Percentiles rank a stretch among this genome's conserved stretches.
phyloP scores from a whole-genome alignment of 2,113 vertebrate species.

The Sorex araneus region DNA sequence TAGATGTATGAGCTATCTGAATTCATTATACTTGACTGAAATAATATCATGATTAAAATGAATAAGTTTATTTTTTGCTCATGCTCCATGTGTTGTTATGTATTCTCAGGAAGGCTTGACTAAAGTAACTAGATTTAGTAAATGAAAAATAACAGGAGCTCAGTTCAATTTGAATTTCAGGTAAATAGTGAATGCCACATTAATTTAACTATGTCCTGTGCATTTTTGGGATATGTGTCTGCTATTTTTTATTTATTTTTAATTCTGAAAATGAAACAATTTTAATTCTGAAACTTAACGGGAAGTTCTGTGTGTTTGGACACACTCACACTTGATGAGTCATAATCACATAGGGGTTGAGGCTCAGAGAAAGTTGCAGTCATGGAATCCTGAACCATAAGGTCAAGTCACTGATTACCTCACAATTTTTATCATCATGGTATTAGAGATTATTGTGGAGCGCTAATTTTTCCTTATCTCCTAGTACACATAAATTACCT shows the following conservation, averaged over 20 bases:
- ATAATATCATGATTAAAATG: neutral
- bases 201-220: neutral
- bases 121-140: neutral
- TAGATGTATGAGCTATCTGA: neutral
- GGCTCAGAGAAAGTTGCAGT: neutral
- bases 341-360: neutral
- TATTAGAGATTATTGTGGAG: neutral
- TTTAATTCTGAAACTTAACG: neutral
- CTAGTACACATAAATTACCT: slow-evolving; percentile 33
- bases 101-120: neutral
- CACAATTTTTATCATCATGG: neutral
- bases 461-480: neutral
- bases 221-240: neutral
- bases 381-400: neutral
- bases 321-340: neutral
- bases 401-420: neutral
- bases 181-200: neutral
- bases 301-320: neutral
- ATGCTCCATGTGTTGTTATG: fast-evolving
- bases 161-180: slow-evolving; percentile 18
- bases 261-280: neutral
- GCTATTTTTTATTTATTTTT: neutral
- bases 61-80: neutral
- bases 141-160: slow-evolving; percentile 29
- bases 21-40: neutral